phyloP scores from a whole-genome alignment of 2,888 invertebrate species.

The Coremacera marginata region DNA sequence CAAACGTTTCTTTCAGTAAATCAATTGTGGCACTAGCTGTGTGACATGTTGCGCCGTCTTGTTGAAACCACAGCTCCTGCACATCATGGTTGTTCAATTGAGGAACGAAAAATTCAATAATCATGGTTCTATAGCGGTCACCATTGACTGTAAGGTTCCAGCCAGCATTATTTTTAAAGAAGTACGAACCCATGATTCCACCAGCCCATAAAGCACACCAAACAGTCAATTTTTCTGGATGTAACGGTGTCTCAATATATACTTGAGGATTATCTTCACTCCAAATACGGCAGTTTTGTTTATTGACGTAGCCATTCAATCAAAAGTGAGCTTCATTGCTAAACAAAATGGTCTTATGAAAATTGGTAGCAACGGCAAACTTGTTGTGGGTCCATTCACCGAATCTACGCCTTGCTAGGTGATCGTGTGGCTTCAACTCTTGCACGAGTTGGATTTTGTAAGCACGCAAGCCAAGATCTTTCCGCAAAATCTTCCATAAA shows the following conservation, averaged over 20 bases:
- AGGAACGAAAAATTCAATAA: slow-evolving; percentile 35
- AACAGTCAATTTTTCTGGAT: slow-evolving; percentile 42
- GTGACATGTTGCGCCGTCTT: too few relatives aligned
- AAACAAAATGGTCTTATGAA: too few relatives aligned
- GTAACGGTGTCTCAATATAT: slow-evolving; percentile 39
- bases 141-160: slow-evolving; percentile 41
- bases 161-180: slow-evolving; percentile 39
- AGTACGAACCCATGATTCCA: slow-evolving; percentile 16
- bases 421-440: too few relatives aligned
- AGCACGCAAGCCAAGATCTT: too few relatives aligned
- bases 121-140: slow-evolving; percentile 36
- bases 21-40: too few relatives aligned
- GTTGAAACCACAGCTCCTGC: not conserved
- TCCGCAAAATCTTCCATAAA: too few relatives aligned
- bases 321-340: not conserved
- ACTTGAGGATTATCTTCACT: slow-evolving; percentile 38
- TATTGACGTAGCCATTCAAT: slow-evolving; percentile 26
- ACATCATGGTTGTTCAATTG: slow-evolving; percentile 20
- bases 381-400: too few relatives aligned
- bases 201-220: slow-evolving; percentile 39
- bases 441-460: too few relatives aligned
- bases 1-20: too few relatives aligned
- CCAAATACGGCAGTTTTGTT: slow-evolving; percentile 40
- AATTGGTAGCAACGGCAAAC: too few relatives aligned
- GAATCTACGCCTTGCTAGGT: too few relatives aligned